Base-by-base conservation (phyloP, 2,113 vertebrate species). In the Corythoichthys haematopterus region DNA sequence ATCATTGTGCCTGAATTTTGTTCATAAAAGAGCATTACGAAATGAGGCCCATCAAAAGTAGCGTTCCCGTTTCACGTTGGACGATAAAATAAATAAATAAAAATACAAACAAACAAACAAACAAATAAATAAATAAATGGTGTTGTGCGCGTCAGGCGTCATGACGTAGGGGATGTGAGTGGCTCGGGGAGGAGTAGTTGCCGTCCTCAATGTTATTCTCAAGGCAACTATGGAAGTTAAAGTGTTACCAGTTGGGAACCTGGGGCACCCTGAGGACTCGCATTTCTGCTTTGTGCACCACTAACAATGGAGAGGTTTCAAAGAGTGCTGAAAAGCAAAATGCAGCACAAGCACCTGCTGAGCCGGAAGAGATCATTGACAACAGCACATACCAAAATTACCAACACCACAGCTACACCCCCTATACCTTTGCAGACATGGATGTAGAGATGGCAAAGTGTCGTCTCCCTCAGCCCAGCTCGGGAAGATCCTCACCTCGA, bases 381-480 rank as follows among this genome's bases (percentile, higher is more conserved):
- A 93, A 86, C 87, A 92, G 88, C 75, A 91, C 91, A 16, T 99
- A 98, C 84, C 92, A 92, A 88, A 99, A 99, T 83, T 87, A 90
- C 51, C 93, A 99, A 84, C 96, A 98, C 82, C 94, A 98, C 11
- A 59, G 77, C 2, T 99, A 97, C 75, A 87, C 68, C 58, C 63
- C 68, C 0, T 95, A 85, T 82, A 98, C 97, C 43, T 98, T 98
- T 13, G 75, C 88, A 0, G 96, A 99, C 86, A 84, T 91, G 68
- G 86, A 95, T 33, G n/a, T 88, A 3, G 68, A 91, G 64, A 93
- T 98, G 66, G 85, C 91, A 1, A 92, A 93, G 78, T 91, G 92
- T 77, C 91, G 96, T 65, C 90, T 96, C 79, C 95, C 97, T 1
- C 97, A 98, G 87, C 96, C 96, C 0, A 94, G 94, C 1, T 93